A percentile compares a stretch with the other conserved stretches of the same genome.
Evolutionary conservation across 2,888 invertebrate genomes (phyloP).

Genomic region (Melipona bicolor): DNA sequence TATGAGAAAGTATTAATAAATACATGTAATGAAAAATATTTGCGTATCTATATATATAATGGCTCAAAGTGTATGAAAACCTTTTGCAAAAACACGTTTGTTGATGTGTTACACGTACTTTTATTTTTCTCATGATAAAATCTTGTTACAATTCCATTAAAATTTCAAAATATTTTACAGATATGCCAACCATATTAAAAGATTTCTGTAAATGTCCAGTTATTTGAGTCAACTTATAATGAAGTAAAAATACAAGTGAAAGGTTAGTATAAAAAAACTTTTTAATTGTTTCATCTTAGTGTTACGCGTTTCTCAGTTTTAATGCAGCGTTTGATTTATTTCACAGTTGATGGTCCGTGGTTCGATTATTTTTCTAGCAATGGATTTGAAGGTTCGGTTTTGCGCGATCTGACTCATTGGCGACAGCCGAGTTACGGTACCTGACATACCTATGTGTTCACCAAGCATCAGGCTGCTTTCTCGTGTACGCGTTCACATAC

Average conservation of each 20-base stretch:
- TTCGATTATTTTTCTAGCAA: slow-evolving; percentile 33
- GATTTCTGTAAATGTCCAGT: too few relatives aligned
- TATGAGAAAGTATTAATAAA: not conserved
- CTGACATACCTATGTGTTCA: slow-evolving; percentile 63
- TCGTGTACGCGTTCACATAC: slow-evolving; percentile 42
- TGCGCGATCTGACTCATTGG: slow-evolving; percentile 55
- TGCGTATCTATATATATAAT: too few relatives aligned
- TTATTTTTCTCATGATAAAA: too few relatives aligned
- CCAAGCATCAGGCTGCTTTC: slow-evolving; percentile 27
- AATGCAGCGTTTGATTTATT: not conserved
- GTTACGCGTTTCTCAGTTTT: not conserved
- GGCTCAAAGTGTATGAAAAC: too few relatives aligned
- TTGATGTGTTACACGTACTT: too few relatives aligned
- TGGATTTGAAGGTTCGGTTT: slow-evolving; percentile 38
- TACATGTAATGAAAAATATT: too few relatives aligned
- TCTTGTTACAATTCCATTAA: too few relatives aligned
- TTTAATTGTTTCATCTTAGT: not conserved
- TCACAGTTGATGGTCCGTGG: not conserved
- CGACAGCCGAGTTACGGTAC: slow-evolving; percentile 67
- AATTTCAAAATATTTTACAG: too few relatives aligned
- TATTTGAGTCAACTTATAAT: not conserved
- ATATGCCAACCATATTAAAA: too few relatives aligned
- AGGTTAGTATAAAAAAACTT: not conserved
- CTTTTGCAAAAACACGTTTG: too few relatives aligned
- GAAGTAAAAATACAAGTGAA: not conserved